Conservation (phyloP, 1,140 invertebrate genomes). For the Varroa destructor region DNA sequence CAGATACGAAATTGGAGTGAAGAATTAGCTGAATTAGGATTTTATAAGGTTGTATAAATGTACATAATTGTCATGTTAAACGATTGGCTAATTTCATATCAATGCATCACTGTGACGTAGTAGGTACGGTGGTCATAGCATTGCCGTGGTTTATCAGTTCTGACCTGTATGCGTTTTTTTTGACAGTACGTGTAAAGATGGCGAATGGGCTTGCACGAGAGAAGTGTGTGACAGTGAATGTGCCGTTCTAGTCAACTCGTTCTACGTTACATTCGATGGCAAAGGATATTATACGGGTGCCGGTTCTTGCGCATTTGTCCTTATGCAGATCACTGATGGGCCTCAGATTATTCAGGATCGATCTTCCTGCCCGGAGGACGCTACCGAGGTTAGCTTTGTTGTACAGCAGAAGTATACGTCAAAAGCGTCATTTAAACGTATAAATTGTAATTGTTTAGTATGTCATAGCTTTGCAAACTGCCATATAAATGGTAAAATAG, state of each 20-base stretch:
- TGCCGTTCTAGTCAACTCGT: constrained; percentile 66
- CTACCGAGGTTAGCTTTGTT: constrained; percentile 1
- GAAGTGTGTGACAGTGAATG: constrained; percentile 58
- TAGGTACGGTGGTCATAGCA: too few relatives aligned
- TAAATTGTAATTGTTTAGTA: too few relatives aligned
- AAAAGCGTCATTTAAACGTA: too few relatives aligned
- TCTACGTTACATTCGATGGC: constrained; percentile 78
- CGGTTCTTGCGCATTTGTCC: constrained; percentile 59
- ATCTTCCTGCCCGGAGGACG: not conserved
- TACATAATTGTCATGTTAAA: too few relatives aligned
- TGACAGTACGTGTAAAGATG: constrained; percentile 51
- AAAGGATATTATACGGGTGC: constrained; percentile 70
- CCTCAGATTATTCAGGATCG: constrained; percentile 13
- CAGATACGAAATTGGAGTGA: too few relatives aligned
- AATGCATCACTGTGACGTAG: too few relatives aligned
- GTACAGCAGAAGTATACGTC: not conserved
- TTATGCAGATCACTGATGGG: constrained; percentile 6
- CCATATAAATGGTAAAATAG: too few relatives aligned
- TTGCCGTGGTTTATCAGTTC: too few relatives aligned
- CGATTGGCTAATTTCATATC: too few relatives aligned
- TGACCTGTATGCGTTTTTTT: constrained; percentile 27
- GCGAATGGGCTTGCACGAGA: constrained; percentile 64
- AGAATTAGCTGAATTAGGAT: too few relatives aligned
- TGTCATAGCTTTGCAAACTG: too few relatives aligned
- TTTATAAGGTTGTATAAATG: too few relatives aligned